Evolutionary conservation across 1,140 invertebrate species (phyloP), one percentile per base, ranked within the genome.

Genomic region (Camponotus vicinus): DNA sequence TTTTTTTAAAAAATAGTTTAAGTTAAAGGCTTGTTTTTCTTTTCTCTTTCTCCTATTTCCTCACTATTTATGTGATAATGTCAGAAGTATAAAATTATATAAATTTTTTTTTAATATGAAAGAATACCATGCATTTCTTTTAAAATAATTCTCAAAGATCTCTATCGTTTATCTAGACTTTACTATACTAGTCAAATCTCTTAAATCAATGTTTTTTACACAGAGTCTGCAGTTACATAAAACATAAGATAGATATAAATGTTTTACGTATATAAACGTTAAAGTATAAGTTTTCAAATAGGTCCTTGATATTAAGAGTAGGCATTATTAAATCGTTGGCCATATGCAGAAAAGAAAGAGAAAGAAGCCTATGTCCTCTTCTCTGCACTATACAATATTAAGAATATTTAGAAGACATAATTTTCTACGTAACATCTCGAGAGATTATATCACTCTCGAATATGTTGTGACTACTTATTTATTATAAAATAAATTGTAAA

Each of bases 241-340:
- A 85, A 85, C 40, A 85, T 85, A 85, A 67, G 57, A 83, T 87
- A 18, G 15, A 32, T 42, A 6, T 86, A 15, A 8, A 83, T 66
- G 63, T 32, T 40, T 37, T 67, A 76, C 15, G 49, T 82, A 52
- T 82, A 52, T 55, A 77, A 27, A 27, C 27, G 27, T 27, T 27
- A 27, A 83, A 87, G 75, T 76, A 45, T 77, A 77, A 86, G 49
- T 18, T 85, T 75, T 83, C 49, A 59, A 42, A 76, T 90, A 90
- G 89, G 89, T 88, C 89, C 45, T 70, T n/a, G 27, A 64, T 34
- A 52, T 85, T 70, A 64, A 61, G 27, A 71, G 59, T 90, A 90
- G 89, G 89, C 89, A 34, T 87, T 87, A 59, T 86, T 52, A 80
- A 32, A 85, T 90, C 80, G 89, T 90, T 88, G 80, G 63, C 27